phyloP scores from a whole-genome alignment of 1,140 invertebrate genomes.

The Magallana ariakensis region DNA sequence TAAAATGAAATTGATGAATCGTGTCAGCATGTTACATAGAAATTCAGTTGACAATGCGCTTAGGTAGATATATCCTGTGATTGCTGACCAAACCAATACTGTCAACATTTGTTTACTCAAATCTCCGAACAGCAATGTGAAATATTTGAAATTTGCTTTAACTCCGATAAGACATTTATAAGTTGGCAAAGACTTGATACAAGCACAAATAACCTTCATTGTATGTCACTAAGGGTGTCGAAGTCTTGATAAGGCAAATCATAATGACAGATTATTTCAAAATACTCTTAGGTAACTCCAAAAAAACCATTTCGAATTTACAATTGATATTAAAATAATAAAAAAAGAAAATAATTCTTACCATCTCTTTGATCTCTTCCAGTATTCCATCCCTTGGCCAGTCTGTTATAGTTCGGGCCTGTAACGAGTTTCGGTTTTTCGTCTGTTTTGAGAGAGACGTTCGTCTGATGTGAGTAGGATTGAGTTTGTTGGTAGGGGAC shows the following conservation, averaged over 20 bases:
- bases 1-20: background rate
- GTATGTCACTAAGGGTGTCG: background rate
- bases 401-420: constrained; percentile 70
- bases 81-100: background rate
- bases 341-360: background rate
- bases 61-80: background rate
- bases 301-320: background rate
- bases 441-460: constrained; percentile 49
- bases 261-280: constrained; percentile 3
- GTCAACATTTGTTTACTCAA: constrained; percentile 14
- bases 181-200: background rate
- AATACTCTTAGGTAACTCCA: background rate
- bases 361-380: constrained; percentile 7
- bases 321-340: background rate
- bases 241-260: constrained; percentile 11
- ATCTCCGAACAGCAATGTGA: background rate
- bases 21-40: background rate
- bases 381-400: constrained; percentile 66
- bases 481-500: constrained; percentile 33
- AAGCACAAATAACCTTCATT: background rate
- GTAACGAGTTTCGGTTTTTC: constrained; percentile 48
- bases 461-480: background rate
- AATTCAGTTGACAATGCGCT: background rate
- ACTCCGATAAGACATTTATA: constrained; percentile 26
- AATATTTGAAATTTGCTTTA: constrained; percentile 34